These are phyloP conservation scores for Lithophane ornitopus DNA, from an alignment of 2,888 invertebrate genomes.

Conservation along the genomic window DNA sequence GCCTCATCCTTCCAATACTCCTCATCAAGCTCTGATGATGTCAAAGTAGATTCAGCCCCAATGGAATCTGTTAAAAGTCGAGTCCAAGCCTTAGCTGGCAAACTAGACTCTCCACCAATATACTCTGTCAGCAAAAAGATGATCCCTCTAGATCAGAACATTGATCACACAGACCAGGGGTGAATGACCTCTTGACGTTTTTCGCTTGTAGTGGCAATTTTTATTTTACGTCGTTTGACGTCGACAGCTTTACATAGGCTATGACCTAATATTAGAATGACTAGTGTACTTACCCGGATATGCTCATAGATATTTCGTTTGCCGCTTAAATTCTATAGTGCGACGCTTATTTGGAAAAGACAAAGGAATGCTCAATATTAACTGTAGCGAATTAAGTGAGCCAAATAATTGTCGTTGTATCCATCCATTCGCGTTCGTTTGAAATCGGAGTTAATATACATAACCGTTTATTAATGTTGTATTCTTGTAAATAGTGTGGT, in stretches of 20 bases:
- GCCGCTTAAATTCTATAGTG: slow-evolving; percentile 71
- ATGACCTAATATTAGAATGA: slow-evolving; percentile 71
- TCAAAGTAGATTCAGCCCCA: slow-evolving; percentile 82
- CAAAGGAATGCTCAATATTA: slow-evolving; percentile 73
- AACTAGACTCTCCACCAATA: slow-evolving; percentile 83
- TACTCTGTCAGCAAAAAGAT: slow-evolving; percentile 88
- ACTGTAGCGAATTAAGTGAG: slow-evolving; percentile 68
- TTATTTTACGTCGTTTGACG: slow-evolving; percentile 65
- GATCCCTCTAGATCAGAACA: slow-evolving; percentile 81
- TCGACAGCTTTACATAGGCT: slow-evolving; percentile 80
- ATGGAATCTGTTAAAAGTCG: slow-evolving; percentile 86
- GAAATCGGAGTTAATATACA: slow-evolving; percentile 52
- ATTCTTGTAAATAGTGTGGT: slow-evolving; percentile 51
- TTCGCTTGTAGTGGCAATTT: slow-evolving; percentile 81
- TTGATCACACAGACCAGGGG: slow-evolving; percentile 81
- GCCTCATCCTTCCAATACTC: slow-evolving; percentile 73
- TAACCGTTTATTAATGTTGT: slow-evolving; percentile 51
- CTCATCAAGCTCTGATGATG: slow-evolving; percentile 81
- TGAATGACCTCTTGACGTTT: slow-evolving; percentile 71
- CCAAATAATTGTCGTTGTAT: slow-evolving; percentile 71
- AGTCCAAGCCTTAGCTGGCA: slow-evolving; percentile 85
- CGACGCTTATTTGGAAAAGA: slow-evolving; percentile 81
- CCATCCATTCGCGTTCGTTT: slow-evolving; percentile 67
- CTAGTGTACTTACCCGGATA: slow-evolving; percentile 75
- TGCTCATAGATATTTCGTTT: slow-evolving; percentile 73